Conservation (phyloP, 2,113 vertebrate species). For the Rutilus rutilus region DNA sequence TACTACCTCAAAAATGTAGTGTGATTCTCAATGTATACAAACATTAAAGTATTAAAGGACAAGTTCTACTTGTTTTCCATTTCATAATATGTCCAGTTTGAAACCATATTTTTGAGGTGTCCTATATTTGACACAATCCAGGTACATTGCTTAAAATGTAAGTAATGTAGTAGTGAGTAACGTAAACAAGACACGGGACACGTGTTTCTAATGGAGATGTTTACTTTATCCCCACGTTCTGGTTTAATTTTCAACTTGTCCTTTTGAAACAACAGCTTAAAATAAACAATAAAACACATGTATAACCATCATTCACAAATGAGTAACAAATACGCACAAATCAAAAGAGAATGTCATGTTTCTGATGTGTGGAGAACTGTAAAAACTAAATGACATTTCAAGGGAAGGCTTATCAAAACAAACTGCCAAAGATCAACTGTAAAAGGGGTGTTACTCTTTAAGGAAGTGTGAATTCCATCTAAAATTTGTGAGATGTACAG, state of each 20-base stretch:
- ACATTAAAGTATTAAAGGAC: not conserved
- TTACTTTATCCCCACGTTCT: not conserved
- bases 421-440: not conserved
- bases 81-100: not conserved
- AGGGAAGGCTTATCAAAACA: slow-evolving; percentile 15
- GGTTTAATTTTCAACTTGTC: not conserved
- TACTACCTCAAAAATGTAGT: too few relatives aligned
- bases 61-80: not conserved
- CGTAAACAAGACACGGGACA: not conserved
- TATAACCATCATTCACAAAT: slow-evolving; percentile 1
- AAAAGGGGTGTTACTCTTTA: not conserved
- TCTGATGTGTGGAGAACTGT: not conserved
- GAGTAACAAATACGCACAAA: slow-evolving; percentile 6
- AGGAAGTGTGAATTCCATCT: not conserved
- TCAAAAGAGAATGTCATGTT: not conserved
- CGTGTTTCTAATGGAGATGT: not conserved
- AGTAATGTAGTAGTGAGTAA: not conserved
- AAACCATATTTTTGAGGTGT: not conserved
- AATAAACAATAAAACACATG: slow-evolving; percentile 14
- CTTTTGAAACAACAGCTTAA: not conserved
- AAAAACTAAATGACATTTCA: not conserved
- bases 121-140: not conserved
- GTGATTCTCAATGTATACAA: not conserved
- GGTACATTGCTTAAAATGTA: not conserved
- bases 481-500: not conserved